Evolutionary conservation across 1,140 invertebrate species (phyloP).

Genomic region (Ceratitis capitata): DNA sequence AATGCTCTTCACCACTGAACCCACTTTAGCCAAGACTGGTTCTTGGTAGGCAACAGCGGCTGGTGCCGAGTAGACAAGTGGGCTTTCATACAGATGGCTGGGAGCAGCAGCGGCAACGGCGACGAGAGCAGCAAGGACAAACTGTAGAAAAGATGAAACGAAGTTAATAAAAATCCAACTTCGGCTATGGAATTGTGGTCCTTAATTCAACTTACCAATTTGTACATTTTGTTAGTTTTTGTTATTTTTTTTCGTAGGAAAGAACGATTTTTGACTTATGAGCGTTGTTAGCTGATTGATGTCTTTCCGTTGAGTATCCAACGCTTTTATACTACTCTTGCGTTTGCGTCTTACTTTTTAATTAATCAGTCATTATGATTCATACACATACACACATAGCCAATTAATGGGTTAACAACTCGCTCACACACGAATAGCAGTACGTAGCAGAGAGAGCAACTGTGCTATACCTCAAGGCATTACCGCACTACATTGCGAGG

Average conservation of each 20-base stretch:
- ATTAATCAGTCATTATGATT: too few species aligned
- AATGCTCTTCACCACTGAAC: constrained; percentile 59
- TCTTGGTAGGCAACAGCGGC: constrained; percentile 56
- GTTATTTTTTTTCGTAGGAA: constrained; percentile 39
- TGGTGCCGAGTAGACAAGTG: constrained; percentile 58
- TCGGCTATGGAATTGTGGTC: neutral
- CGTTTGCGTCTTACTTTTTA: too few species aligned
- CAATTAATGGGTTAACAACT: too few species aligned
- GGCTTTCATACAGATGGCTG: constrained; percentile 65
- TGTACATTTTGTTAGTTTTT: constrained; percentile 62
- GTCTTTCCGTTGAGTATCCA: neutral
- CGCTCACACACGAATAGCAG: too few species aligned
- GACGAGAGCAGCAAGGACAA: constrained; percentile 72
- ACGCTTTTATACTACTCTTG: constrained; percentile 33
- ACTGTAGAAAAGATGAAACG: constrained; percentile 50
- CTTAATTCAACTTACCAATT: constrained; percentile 60
- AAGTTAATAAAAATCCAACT: neutral
- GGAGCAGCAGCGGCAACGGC: constrained; percentile 69
- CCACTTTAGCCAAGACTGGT: constrained; percentile 54
- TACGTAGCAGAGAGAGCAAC: too few species aligned
- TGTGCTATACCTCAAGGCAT: too few species aligned
- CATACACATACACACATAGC: too few species aligned
- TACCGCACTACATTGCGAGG: too few species aligned
- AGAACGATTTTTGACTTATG: constrained; percentile 43
- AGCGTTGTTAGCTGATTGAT: constrained; percentile 39